Base-by-base conservation (phyloP, 2,888 invertebrate genomes). In the Rotaria socialis region DNA sequence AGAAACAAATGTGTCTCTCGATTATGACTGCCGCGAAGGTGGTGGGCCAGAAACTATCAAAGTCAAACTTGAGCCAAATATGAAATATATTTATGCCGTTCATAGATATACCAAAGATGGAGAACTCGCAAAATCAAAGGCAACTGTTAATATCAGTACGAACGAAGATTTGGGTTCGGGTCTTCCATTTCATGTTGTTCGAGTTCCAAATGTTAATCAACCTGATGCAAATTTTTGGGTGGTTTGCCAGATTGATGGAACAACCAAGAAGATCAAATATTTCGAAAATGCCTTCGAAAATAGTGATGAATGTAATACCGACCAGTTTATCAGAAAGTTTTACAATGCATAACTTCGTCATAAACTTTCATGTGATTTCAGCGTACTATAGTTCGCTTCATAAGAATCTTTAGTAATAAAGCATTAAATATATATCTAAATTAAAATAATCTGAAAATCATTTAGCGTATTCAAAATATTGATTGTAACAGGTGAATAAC, bases 71-170 rank as follows among this genome's bases (percentile, higher is more conserved):
- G 27, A 67, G 19, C 27, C 67, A 67, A 27, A 27, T 16, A 27
- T 67, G n/a, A 67, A 67, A n/a, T 67, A 67, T 67, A 10, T 67
- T 67, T 67, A 67, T 67, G 67, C 27, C 14, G 67, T 67, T n/a
- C 67, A 67, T 27, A 27, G 67, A 27, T 67, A 67, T 10, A 22
- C 27, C 11, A 27, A n/a, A 67, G 67, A 67, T 27, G 27, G 11
- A 4, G 35, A 27, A 24, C 67, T 67, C 0, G 4, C 67, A 5
- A n/a, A 16, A 35, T 67, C 67, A 5, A 10, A 67, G 11, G 67
- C 27, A 7, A 27, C 6, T n/a, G n/a, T 60, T 24, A 60, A n/a
- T n/a, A n/a, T 60, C n/a, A 60, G 27, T n/a, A n/a, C 27, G n/a
- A 27, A 60, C 24, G 60, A 24, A 60, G n/a, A 8, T 11, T 6